A percentile compares a stretch with the other conserved stretches of the same genome.
phyloP scores from a whole-genome alignment of 2,113 vertebrate genomes.

The Struthidea cinerea region DNA sequence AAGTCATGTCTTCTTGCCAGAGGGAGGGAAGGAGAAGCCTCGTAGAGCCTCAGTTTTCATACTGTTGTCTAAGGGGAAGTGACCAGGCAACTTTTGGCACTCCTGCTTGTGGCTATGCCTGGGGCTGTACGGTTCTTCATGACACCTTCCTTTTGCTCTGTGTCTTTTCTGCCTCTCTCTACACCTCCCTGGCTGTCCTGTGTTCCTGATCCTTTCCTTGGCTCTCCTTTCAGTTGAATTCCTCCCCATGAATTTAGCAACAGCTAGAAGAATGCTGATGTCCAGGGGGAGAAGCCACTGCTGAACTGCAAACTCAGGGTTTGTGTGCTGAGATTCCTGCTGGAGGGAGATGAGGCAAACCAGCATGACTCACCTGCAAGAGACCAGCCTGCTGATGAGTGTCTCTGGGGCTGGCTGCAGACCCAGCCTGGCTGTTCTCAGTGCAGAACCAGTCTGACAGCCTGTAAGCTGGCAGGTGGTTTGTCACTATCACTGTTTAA shows the following conservation, averaged over 20 bases:
- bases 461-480: not conserved
- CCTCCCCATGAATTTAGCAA: not conserved
- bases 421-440: not conserved
- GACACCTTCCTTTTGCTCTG: not conserved
- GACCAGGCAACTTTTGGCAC: not conserved
- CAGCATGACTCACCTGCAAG: not conserved
- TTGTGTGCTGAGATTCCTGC: not conserved
- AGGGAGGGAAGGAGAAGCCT: not conserved
- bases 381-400: not conserved
- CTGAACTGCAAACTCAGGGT: not conserved
- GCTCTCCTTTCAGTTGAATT: not conserved
- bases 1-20: not conserved
- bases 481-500: not conserved
- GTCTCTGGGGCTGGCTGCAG: not conserved
- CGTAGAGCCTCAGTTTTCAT: not conserved
- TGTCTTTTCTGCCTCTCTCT: not conserved
- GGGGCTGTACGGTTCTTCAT: not conserved
- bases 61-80: not conserved
- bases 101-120: not conserved
- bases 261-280: not conserved
- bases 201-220: not conserved
- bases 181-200: not conserved
- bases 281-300: not conserved
- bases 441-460: not conserved
- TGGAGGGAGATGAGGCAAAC: not conserved